Base-by-base conservation (phyloP, 2,888 invertebrate genomes). In the Lepidonotus clava region DNA sequence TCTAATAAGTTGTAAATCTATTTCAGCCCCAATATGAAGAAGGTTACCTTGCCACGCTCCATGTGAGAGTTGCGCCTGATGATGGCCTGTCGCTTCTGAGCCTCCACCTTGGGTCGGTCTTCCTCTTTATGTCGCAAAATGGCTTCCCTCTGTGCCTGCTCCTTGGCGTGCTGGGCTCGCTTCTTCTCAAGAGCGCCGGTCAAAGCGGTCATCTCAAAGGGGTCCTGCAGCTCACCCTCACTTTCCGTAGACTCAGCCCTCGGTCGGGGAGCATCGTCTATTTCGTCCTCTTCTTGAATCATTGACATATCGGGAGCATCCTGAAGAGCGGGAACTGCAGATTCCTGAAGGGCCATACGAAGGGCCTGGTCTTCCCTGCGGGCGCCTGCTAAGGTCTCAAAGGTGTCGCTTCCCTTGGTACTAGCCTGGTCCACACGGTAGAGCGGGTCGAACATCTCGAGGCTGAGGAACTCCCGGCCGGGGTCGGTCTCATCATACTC, bases 361-460 rank as follows among this genome's bases (percentile, higher is more conserved):
- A n/a, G n/a, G n/a, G n/a, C n/a, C n/a, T n/a, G n/a, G n/a, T n/a
- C n/a, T n/a, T 11, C 32, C n/a, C 21, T 5, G 66, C n/a, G n/a
- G n/a, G n/a, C n/a, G n/a, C n/a, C n/a, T n/a, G 51, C 14, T 6
- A 83, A 56, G 14, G 53, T n/a, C 11, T 83, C 53, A 11, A 84
- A 24, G 24, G 86, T 61, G 32, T 88, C 87, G 0, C 24, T 14
- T 21, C 56, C 34, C 18, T 28, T 5, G 14, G 56, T 61, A 14
- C 21, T 14, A 8, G 51, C n/a, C 14, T 28, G 34, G 14, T 87
- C 84, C 38, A 87, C 38, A 0, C 83, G 41, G 76, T 84, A 90
- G 5, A 90, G 86, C 18, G 90, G 90, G 87, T 90, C 90, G 51
- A 90, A 90, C 67, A 88, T 88, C 46, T 88, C 90, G 18, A 90